Base-by-base conservation (phyloP, 2,888 invertebrate species). In the Rhingia campestris region DNA sequence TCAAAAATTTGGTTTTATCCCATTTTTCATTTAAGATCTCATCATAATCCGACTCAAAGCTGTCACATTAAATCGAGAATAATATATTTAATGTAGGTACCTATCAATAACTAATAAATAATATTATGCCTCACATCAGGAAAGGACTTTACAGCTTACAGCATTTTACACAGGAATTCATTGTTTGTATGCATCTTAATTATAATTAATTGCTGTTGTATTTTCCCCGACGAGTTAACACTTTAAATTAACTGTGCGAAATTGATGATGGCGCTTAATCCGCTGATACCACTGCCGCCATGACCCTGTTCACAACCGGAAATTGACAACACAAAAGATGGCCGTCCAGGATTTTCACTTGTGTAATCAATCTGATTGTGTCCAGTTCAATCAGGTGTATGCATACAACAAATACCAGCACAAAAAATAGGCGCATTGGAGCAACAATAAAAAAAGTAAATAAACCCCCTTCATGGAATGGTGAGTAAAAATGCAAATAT, bases 241-340 rank as follows among this genome's bases (percentile, higher is more conserved):
- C 74, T 75, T 84, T 80, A 80, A 84, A 84, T 84, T 70, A 84
- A 84, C 80, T 69, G 69, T 64, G 49, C 72, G 63, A 82, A 74
- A 80, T 80, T 66, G 80, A 84, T 84, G 80, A 70, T 80, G 74
- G 64, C 73, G 54, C 54, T 80, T 84, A 75, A 84, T 80, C 80
- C 66, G 51, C 43, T 58, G 51, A 79, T 79, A 79, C 58, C 43
- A 66, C 54, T 73, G 73, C 7, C 14, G 45, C 30, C 63, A 64
- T 53, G 51, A 51, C 33, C 58, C 41, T 53, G 12, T 37, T 47
- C 39, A 12, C 67, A 73, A 49, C 73, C 73, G 73, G 79, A 82
- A 69, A 79, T 82, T 43, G 59, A 67, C 30, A 64, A 70, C 61
- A 67, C 72, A 72, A 61, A 77, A 81, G 81, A 81, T 81, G 77